Evolutionary conservation across 2,888 invertebrate species (phyloP).

Genomic region (Nycteola revayana): DNA sequence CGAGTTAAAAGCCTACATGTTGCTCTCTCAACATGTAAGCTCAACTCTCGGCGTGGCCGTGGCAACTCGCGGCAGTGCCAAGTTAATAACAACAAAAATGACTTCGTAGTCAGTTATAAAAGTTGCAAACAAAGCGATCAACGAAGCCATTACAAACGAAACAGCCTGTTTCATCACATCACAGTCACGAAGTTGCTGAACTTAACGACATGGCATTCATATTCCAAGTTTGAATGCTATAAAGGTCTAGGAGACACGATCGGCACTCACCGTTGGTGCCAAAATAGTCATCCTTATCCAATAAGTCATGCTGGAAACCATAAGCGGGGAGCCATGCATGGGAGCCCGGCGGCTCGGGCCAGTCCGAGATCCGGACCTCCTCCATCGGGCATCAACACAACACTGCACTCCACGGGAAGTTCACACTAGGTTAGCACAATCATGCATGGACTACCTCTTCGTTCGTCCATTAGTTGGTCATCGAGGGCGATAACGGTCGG

Average conservation of each 20-base stretch:
- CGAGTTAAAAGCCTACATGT: conserved; percentile 24
- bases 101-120: conserved; percentile 25
- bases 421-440: conserved; percentile 66
- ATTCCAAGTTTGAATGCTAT: conserved; percentile 29
- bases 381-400: conserved; percentile 80
- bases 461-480: conserved; percentile 76
- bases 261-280: conserved; percentile 83
- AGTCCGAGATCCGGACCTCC: conserved; percentile 85
- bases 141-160: conserved; percentile 40
- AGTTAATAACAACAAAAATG: conserved; percentile 22
- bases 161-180: conserved; percentile 35
- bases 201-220: conserved; percentile 37
- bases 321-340: conserved; percentile 91
- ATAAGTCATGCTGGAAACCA: conserved; percentile 86
- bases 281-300: conserved; percentile 85
- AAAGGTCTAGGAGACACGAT: conserved; percentile 36
- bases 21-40: conserved; percentile 5
- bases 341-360: conserved; percentile 86
- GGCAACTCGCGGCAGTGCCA: conserved; percentile 3
- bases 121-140: conserved; percentile 37
- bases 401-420: conserved; percentile 73
- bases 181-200: conserved; percentile 42
- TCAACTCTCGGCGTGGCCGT: no score
- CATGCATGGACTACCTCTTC: conserved; percentile 78
- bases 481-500: conserved; percentile 77